A percentile compares a stretch with the other conserved stretches of the same genome.
Conservation (phyloP, 30 jellyfish, hydroid and myxozoan genomes). For the Catostylus mosaicus region DNA sequence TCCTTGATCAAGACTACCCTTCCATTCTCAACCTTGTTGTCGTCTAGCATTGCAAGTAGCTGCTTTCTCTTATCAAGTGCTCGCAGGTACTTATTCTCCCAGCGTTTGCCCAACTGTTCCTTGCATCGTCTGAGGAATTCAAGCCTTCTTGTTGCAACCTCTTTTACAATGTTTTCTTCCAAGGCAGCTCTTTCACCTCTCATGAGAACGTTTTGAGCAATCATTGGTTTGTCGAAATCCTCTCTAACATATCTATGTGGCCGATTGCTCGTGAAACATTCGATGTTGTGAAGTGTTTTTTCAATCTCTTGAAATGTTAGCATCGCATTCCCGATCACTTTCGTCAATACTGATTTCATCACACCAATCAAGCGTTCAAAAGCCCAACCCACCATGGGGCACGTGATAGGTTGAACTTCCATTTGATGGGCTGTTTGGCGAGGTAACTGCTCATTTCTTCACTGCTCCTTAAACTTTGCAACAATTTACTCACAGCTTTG, state of each 20-base stretch:
- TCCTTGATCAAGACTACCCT: constrained; percentile 53
- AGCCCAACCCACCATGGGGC: constrained; percentile 85
- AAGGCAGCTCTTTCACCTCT: constrained; percentile 43
- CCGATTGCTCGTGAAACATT: constrained; percentile 69
- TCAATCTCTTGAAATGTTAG: constrained; percentile 56
- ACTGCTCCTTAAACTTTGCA: constrained; percentile 9
- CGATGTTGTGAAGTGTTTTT: constrained; percentile 60
- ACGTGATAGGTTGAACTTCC: constrained; percentile 73
- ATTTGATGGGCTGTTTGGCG: constrained; percentile 32
- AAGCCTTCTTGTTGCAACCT: constrained; percentile 23
- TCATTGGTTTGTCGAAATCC: constrained; percentile 46
- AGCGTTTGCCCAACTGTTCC: constrained; percentile 42
- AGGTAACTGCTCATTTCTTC: constrained; percentile 40
- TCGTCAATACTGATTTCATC: constrained; percentile 36
- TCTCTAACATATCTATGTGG: constrained; percentile 67
- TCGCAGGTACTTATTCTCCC: constrained; percentile 38
- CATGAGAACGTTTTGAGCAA: constrained; percentile 41
- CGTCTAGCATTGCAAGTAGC: constrained; percentile 14
- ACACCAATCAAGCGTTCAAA: constrained; percentile 69
- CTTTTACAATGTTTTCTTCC: constrained; percentile 43
- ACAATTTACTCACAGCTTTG: constrained; percentile 35
- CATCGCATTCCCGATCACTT: constrained; percentile 44
- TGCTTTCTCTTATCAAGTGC: constrained; percentile 53
- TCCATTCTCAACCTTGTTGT: constrained; percentile 5
- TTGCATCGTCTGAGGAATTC: constrained; percentile 41